Base-by-base conservation (phyloP, 1,140 invertebrate genomes). In the Polyergus mexicanus region DNA sequence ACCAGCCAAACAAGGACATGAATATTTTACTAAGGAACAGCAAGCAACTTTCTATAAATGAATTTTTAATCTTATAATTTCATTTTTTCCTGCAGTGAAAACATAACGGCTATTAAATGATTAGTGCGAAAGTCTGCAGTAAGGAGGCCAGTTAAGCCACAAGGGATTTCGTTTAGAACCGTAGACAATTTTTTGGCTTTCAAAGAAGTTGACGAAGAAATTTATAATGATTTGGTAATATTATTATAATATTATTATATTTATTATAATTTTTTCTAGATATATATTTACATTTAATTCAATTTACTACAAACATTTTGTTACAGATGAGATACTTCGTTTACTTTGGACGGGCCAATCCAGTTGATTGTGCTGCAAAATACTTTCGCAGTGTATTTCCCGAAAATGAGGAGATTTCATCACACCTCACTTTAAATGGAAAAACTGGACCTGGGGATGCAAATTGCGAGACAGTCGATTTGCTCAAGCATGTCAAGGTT, bases 51-150 rank as follows among this genome's bases (percentile, higher is more conserved):
- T 38, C 11, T 19, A 58, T 25, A 58, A 62, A 32, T 16, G 3
- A 62, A 62, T 65, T 65, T 65, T 65, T 65, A 65, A 65, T 65
- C 6, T 6, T 7, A 65, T 38, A 65, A 65, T 65, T 65, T 65
- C 0, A 65, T 65, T 65, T 65, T 62, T 65, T 65, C 25, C 25
- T 58, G 16, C 32, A 65, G 62, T n/a, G 32, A 65, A 38, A 65
- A 65, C 38, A 19, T 5, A 65, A 28, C 25, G 25, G 0, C 25
- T 28, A 28, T 28, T 28, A 28, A 28, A 28, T 1, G 25, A 28
- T 28, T 0, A 13, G 0, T 28, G 25, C 25, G 25, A 28, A 1
- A 28, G 25, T 28, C 25, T 28, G 25, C 25, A 28, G 25, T 65
- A 6, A 65, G 11, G 6, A 65, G 32, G 38, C 28, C 62, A 65